A percentile compares a stretch with the other conserved stretches of the same genome.
Conservation (phyloP, 2,797 vertebrate genomes). For the Acanthurus lineatus region DNA sequence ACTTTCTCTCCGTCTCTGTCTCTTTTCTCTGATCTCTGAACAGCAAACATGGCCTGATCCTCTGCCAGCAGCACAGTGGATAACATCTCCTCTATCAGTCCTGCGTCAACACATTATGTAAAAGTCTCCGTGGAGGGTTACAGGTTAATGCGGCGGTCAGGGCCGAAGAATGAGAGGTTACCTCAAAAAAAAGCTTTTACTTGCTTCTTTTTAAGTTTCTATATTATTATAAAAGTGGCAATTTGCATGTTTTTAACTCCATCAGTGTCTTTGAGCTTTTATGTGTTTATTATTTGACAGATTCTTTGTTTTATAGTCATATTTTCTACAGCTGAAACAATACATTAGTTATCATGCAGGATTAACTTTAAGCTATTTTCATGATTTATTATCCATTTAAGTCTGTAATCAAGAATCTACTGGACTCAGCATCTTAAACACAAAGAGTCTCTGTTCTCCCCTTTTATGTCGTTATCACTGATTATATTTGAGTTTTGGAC, state of each 20-base stretch:
- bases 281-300: too few species aligned
- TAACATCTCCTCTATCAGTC: conserved; percentile 55
- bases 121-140: conserved; percentile 24
- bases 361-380: background rate
- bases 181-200: background rate
- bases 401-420: background rate
- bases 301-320: background rate
- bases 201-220: background rate
- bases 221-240: background rate
- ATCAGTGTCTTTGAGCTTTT: background rate
- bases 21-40: conserved; percentile 52
- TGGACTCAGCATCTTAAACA: background rate
- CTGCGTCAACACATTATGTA: conserved; percentile 65
- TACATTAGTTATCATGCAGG: too few species aligned
- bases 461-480: background rate
- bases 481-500: background rate
- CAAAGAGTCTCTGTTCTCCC: background rate
- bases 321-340: background rate
- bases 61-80: conserved; percentile 44
- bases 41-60: conserved; percentile 66
- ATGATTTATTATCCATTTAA: background rate
- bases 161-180: background rate
- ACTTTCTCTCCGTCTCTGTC: conserved; percentile 15
- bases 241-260: background rate
- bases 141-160: background rate